Conservation (phyloP, 64 coral and sea anemone species). For the Montipora capricornis region DNA sequence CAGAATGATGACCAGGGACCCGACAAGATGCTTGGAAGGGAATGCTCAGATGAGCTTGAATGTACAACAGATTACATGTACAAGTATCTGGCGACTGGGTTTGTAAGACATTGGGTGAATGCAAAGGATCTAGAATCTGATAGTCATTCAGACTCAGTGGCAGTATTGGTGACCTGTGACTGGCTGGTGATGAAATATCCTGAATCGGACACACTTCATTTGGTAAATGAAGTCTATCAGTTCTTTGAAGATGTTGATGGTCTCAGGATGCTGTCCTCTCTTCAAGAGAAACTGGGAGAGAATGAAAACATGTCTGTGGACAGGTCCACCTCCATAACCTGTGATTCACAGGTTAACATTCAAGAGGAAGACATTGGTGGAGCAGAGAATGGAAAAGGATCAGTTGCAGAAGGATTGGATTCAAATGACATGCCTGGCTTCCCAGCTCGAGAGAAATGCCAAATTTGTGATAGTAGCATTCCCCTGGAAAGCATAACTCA, state of each 20-base stretch:
- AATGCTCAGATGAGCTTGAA: constrained; percentile 20
- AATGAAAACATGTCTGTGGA: neutral
- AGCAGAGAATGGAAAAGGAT: neutral
- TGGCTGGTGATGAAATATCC: constrained; percentile 2
- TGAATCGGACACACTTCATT: neutral
- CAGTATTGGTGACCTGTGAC: constrained; percentile 6
- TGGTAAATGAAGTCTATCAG: neutral
- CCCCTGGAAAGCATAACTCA: constrained; percentile 6
- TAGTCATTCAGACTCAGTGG: constrained; percentile 9
- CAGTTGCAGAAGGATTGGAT: neutral
- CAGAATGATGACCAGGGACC: neutral
- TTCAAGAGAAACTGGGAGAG: neutral
- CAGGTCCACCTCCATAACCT: neutral
- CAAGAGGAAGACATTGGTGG: neutral
- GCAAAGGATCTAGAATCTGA: constrained; percentile 10
- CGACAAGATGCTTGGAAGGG: neutral
- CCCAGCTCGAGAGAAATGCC: constrained; percentile 6
- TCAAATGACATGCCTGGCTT: neutral
- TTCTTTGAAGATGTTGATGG: neutral
- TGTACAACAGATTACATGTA: neutral
- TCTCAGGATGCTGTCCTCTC: neutral
- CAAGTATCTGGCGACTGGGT: neutral
- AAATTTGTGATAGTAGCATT: constrained; percentile 15
- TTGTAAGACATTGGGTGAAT: neutral
- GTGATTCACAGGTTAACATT: neutral